Evolutionary conservation across 92 coral and sea anemone species (phyloP), one percentile per base, ranked within the genome.

Genomic region (Plumapathes pennacea): DNA sequence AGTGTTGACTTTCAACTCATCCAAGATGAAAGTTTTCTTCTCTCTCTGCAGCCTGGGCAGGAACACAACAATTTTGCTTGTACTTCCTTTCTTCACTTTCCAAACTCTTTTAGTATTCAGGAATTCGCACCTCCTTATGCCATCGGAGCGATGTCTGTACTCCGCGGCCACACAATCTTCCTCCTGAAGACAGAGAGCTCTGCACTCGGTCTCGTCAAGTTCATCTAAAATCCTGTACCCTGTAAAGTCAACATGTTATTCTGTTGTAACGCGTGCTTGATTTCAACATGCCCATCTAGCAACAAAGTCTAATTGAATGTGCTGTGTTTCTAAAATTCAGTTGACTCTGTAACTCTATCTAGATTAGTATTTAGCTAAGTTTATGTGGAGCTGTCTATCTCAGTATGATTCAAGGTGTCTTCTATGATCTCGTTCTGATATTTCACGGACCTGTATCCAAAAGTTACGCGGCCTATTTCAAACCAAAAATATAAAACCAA

Each of bases 1-100:
- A 12, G 18, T 2, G 4, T 68, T 68, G 47, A 68, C 75, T 32
- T 32, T 68, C 11, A 56, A 30, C 6, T 54, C 1, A 12, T 4
- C 0, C 12, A 68, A 31, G 46, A 56, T n/a, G 57, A 68, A 30
- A 4, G 22, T 54, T 11, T 9, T 11, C 59, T 17, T 51, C 47
- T 61, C 39, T 52, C 79, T 32, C 14, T 72, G 79, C 22, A 72
- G 46, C 23, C 71, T 32, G 14, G 79, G 55, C 30, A 72, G 21
- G 39, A 72, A 61, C 19, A 72, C 54, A 7, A 46, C 12, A n/a
- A 38, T 18, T 20, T 71, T 49, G 32, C 52, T 47, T 4, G 45
- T 31, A 11, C 22, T 21, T 3, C 0, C 1, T 1, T n/a, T 27
- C 1, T 10, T 1, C 46, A 10, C 57, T 44, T 12, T n/a, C 12